phyloP scores from a whole-genome alignment of 2,888 invertebrate genomes.

The Dexiosoma caninum region DNA sequence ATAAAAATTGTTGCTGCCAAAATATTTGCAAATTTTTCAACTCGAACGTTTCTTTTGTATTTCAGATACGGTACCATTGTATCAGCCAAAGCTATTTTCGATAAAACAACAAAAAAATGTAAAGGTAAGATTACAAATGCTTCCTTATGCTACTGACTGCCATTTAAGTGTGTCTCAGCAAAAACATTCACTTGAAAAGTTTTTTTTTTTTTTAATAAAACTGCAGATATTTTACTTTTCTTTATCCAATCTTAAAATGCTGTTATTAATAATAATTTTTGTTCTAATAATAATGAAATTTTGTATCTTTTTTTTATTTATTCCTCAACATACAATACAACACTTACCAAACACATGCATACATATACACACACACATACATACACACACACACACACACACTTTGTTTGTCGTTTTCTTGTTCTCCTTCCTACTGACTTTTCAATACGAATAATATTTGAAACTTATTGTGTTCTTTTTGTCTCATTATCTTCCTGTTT shows the following conservation, averaged over 20 bases:
- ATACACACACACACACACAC: not conserved
- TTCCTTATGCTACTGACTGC: not conserved
- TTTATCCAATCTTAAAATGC: slow-evolving; percentile 28
- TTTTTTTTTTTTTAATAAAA: not conserved
- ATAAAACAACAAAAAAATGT: slow-evolving; percentile 99
- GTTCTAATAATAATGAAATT: slow-evolving; percentile 38
- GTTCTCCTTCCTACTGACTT: not conserved
- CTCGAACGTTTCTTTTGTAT: slow-evolving; percentile 17
- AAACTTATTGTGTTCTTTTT: slow-evolving; percentile 24
- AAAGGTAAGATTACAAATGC: slow-evolving; percentile 87
- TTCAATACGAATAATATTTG: slow-evolving; percentile 14
- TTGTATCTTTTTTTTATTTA: slow-evolving; percentile 22
- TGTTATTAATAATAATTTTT: slow-evolving; percentile 41
- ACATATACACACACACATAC: not conserved
- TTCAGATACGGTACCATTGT: slow-evolving; percentile 98
- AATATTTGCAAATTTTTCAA: no score
- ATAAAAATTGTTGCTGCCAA: no score
- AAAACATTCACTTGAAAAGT: not conserved
- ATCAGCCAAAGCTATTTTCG: slow-evolving; percentile 99
- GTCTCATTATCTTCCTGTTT: slow-evolving; percentile 30
- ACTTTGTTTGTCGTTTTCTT: slow-evolving; percentile 5
- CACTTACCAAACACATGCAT: no score
- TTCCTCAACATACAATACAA: no score
- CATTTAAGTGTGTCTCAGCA: not conserved
- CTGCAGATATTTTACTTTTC: slow-evolving; percentile 11